Evolutionary conservation across 2,888 invertebrate genomes (phyloP).

Genomic region (Drosophila hamatofila): DNA sequence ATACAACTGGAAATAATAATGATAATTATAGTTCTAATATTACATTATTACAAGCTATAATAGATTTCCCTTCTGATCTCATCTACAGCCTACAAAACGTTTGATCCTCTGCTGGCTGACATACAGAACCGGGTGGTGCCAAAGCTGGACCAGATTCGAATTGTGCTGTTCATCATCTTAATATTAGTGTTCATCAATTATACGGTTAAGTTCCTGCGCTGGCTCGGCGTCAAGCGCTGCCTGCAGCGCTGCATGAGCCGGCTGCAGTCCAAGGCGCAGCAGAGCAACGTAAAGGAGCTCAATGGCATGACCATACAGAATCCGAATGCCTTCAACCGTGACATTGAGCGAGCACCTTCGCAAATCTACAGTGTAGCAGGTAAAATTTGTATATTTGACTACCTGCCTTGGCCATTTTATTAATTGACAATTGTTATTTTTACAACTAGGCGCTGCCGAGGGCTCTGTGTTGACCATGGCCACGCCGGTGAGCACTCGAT

Average conservation of each 20-base stretch:
- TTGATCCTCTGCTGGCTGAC: constrained; percentile 72
- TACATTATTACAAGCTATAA: neutral
- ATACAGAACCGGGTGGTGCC: constrained; percentile 75
- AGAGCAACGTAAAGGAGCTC: constrained; percentile 72
- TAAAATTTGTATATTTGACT: constrained; percentile 36
- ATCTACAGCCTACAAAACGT: constrained; percentile 68
- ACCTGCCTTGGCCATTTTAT: constrained; percentile 25
- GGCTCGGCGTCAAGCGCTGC: constrained; percentile 72
- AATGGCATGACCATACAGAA: constrained; percentile 82
- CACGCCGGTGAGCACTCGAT: constrained; percentile 89
- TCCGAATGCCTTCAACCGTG: constrained; percentile 78
- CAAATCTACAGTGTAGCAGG: constrained; percentile 83
- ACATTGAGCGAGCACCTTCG: constrained; percentile 81
- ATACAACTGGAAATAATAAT: neutral
- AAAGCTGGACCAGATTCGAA: constrained; percentile 3
- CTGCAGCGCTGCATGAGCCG: constrained; percentile 65
- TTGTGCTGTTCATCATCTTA: constrained; percentile 60
- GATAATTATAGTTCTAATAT: neutral
- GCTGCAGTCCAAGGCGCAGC: constrained; percentile 60
- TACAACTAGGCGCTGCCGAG: constrained; percentile 85
- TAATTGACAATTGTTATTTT: neutral
- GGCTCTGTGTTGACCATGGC: constrained; percentile 89
- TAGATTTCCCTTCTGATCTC: neutral
- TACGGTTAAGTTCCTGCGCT: constrained; percentile 70
- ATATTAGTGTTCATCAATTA: constrained; percentile 72